Conservation (phyloP, 2,888 invertebrate genomes). For the Eupithecia dodoneata region DNA sequence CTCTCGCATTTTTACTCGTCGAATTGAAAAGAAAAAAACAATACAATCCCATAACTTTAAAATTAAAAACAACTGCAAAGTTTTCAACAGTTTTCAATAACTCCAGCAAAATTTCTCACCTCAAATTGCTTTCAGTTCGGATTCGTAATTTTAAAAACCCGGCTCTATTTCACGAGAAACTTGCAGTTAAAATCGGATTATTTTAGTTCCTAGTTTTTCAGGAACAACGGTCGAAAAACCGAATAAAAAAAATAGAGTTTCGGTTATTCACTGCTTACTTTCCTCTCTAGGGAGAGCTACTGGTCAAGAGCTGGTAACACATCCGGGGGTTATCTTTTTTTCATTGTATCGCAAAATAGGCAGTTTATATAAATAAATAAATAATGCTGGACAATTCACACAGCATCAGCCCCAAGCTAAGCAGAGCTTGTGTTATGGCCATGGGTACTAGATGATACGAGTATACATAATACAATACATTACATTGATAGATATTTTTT, state of each 20-base stretch:
- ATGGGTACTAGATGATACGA: too few relatives aligned
- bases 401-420: too few relatives aligned
- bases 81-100: conserved; percentile 37
- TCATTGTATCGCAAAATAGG: not conserved
- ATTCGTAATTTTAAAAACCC: conserved; percentile 42
- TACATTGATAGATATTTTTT: too few relatives aligned
- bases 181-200: conserved; percentile 55
- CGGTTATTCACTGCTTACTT: conserved; percentile 23
- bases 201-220: conserved; percentile 53
- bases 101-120: conserved; percentile 30
- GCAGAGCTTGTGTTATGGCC: too few relatives aligned
- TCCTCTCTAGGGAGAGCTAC: conserved; percentile 15
- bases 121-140: conserved; percentile 36
- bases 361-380: too few relatives aligned
- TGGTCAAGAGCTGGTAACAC: conserved; percentile 15
- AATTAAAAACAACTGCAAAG: conserved; percentile 28
- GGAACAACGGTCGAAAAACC: conserved; percentile 26
- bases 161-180: conserved; percentile 48
- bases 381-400: too few relatives aligned
- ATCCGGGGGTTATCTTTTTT: not conserved
- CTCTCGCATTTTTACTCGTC: not conserved
- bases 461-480: too few relatives aligned
- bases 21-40: conserved; percentile 7
- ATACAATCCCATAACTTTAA: conserved; percentile 7
- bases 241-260: not conserved